Evolutionary conservation across 1,140 invertebrate species (phyloP).

Genomic region (Chlorops oryzae): DNA sequence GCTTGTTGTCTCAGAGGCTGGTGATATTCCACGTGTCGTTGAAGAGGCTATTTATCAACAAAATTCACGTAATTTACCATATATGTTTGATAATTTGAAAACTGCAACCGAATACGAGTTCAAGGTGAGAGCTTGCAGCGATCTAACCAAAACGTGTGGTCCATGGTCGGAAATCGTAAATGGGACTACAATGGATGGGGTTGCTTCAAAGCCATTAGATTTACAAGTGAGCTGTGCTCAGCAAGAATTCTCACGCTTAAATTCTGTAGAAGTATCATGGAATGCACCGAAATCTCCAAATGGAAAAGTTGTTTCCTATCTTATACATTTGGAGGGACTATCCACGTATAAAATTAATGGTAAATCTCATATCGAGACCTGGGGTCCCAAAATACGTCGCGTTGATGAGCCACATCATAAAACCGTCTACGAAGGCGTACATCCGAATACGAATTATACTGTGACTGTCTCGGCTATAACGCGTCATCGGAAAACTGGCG

Average conservation of each 20-base stretch:
- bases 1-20: constrained; percentile 58
- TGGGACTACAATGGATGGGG: constrained; percentile 72
- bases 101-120: constrained; percentile 72
- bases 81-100: constrained; percentile 70
- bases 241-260: constrained; percentile 57
- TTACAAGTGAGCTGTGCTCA: constrained; percentile 59
- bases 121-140: constrained; percentile 67
- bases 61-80: constrained; percentile 58
- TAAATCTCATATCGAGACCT: constrained; percentile 50
- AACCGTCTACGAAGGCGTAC: constrained; percentile 49
- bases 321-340: constrained; percentile 56
- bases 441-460: constrained; percentile 75
- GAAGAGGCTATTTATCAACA: constrained; percentile 59
- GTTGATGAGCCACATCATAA: constrained; percentile 50
- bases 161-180: constrained; percentile 67
- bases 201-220: constrained; percentile 53
- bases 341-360: constrained; percentile 57
- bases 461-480: constrained; percentile 66
- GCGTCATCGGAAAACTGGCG: constrained; percentile 60
- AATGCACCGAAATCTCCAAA: constrained; percentile 61
- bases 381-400: constrained; percentile 56
- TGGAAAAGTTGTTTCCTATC: constrained; percentile 60
- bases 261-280: constrained; percentile 59
- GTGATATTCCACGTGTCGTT: constrained; percentile 51
- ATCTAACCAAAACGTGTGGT: constrained; percentile 67